A percentile compares a stretch with the other conserved stretches of the same genome.
Evolutionary conservation across 2,888 invertebrate genomes (phyloP).

Genomic region (Nomada ruficornis): DNA sequence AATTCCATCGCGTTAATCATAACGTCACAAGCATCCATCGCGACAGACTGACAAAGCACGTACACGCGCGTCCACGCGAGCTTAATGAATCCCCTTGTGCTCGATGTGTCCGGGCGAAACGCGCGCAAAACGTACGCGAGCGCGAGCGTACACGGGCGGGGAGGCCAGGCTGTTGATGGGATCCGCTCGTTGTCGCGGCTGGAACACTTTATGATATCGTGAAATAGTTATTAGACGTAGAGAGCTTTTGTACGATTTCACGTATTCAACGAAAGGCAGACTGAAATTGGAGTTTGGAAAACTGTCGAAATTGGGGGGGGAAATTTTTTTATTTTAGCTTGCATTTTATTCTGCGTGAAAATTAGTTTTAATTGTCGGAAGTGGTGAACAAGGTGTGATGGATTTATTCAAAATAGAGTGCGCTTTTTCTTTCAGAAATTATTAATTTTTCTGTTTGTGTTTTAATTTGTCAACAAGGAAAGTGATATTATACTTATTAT

Average conservation of each 20-base stretch:
- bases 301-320: no score
- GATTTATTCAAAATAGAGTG: no score
- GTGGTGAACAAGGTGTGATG: no score
- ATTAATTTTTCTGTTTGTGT: no score
- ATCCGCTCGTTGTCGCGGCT: constrained; percentile 43
- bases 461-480: no score
- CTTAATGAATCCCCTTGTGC: constrained; percentile 71
- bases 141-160: constrained; percentile 26
- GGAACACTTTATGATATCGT: constrained; percentile 47
- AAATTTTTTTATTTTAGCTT: no score
- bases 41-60: constrained; percentile 69
- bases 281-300: no score
- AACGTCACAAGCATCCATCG: constrained; percentile 68
- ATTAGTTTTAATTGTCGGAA: no score
- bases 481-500: background rate
- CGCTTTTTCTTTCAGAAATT: no score
- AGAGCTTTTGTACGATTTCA: no score
- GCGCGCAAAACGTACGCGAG: constrained; percentile 41
- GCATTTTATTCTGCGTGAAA: no score
- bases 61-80: constrained; percentile 62
- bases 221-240: constrained; percentile 19
- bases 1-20: constrained; percentile 69
- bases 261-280: no score
- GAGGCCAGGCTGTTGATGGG: constrained; percentile 49
- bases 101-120: constrained; percentile 66